Percentiles rank a stretch among this genome's conserved stretches.
Conservation (phyloP, 2,113 vertebrate species). For the Prionailurus viverrinus region DNA sequence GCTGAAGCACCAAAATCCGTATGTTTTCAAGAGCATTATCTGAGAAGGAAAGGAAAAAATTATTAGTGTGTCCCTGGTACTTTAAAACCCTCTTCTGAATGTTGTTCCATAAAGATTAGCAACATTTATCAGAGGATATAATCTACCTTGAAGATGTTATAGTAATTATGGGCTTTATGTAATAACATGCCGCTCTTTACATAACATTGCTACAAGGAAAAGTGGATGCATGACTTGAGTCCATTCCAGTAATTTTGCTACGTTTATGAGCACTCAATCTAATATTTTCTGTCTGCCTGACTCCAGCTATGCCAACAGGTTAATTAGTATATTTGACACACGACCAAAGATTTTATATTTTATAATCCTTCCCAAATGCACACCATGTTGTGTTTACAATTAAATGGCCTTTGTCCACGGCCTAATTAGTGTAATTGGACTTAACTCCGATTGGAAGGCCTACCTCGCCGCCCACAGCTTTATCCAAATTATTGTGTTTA, state of each 20-base stretch:
- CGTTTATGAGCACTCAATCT: not conserved
- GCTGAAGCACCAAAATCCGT: not conserved
- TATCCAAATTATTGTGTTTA: not conserved
- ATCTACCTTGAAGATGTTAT: not conserved
- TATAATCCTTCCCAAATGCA: not conserved
- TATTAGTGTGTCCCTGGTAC: not conserved
- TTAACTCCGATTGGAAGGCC: not conserved
- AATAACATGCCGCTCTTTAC: not conserved
- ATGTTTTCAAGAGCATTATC: not conserved
- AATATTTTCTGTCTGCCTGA: not conserved
- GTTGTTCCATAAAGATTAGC: not conserved
- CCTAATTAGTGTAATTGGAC: not conserved
- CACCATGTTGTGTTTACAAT: conserved; percentile 13
- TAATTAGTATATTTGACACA: not conserved
- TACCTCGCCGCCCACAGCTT: not conserved
- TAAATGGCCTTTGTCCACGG: not conserved
- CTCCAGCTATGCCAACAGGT: not conserved
- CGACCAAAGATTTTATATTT: not conserved
- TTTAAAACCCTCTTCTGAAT: not conserved
- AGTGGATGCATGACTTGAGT: not conserved
- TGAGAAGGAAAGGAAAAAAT: not conserved
- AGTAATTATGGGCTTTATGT: not conserved
- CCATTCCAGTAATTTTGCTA: not conserved
- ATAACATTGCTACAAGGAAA: not conserved
- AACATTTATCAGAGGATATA: conserved; percentile 20